Base-by-base conservation (phyloP, 2,888 invertebrate species). In the Hypselothyrea guttata region DNA sequence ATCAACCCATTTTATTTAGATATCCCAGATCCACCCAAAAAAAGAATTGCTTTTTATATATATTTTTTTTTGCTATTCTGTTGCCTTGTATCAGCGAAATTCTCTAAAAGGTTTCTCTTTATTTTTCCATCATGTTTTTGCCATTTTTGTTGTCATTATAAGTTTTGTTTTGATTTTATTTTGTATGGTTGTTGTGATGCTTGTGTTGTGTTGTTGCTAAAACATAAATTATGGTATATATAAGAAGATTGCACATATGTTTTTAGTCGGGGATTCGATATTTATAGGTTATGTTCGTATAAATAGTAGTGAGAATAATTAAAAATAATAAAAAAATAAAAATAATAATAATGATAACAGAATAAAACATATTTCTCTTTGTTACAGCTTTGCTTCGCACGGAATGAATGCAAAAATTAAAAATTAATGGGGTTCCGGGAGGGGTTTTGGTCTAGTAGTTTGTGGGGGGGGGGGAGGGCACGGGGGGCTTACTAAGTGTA, bases 81-180 rank as follows among this genome's bases (percentile, higher is more conserved):
- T 79, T 79, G 79, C 76, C 60, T 75, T 78, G n/a, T 82, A 84
- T 84, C 81, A 81, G 81, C 84, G 84, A 84, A 82, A 82, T 82
- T 82, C 74, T 84, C 81, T 82, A 82, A 84, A 82, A 84, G 84
- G 83, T 55, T 73, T 78, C 69, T 77, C 78, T 77, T 77, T 82
- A 77, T 78, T 75, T 82, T 74, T 75, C 61, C 72, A 60, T 52
- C 61, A 54, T 44, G 40, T 34, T 54, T 58, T n/a, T 63, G 55
- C 55, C 66, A 46, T 68, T 66, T 51, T 44, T 48, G 42, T 56
- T 38, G 53, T 82, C 56, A 34, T 68, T 73, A 63, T 81, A 70
- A 81, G 54, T 58, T 58, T 66, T 56, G 16, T 30, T 51, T 46
- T 51, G 41, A 53, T 11, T 28, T 46, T 40, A 18, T 51, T 42